These are phyloP conservation scores for Alsophila aescularia DNA, from an alignment of 2,888 invertebrate species.

Conservation along the genomic window DNA sequence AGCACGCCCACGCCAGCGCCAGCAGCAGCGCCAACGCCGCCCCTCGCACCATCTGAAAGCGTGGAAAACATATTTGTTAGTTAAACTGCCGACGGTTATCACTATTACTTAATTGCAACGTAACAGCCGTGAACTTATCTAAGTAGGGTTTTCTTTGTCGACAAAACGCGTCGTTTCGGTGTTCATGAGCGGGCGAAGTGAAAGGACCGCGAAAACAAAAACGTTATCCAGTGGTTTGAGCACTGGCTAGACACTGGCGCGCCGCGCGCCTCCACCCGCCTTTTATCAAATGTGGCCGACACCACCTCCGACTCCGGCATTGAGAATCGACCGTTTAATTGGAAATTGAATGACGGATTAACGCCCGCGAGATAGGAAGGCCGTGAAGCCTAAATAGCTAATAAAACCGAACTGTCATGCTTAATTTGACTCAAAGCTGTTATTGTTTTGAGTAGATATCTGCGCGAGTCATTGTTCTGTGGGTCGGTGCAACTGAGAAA, in stretches of 20 bases:
- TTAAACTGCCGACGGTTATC: slow-evolving; percentile 46
- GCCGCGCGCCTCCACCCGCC: slow-evolving; percentile 75
- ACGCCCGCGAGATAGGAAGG: slow-evolving; percentile 75
- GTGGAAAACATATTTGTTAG: slow-evolving; percentile 71
- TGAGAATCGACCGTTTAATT: slow-evolving; percentile 82
- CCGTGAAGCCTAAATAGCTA: slow-evolving; percentile 72
- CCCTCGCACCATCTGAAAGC: slow-evolving; percentile 84
- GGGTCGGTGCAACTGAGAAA: slow-evolving; percentile 49
- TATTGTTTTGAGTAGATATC: slow-evolving; percentile 44
- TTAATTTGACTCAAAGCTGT: slow-evolving; percentile 45
- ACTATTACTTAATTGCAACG: slow-evolving; percentile 43
- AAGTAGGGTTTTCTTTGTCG: slow-evolving; percentile 69
- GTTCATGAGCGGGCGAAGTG: slow-evolving; percentile 77
- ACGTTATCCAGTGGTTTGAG: slow-evolving; percentile 67
- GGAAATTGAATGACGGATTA: slow-evolving; percentile 81
- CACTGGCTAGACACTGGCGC: slow-evolving; percentile 75
- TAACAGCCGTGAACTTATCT: slow-evolving; percentile 73
- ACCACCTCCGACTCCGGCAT: slow-evolving; percentile 81
- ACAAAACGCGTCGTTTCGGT: slow-evolving; percentile 57
- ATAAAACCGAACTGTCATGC: slow-evolving; percentile 66
- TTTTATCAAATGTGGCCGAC: slow-evolving; percentile 76
- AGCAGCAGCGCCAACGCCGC: slow-evolving; percentile 77
- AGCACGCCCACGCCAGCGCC: slow-evolving; percentile 78
- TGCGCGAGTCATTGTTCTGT: slow-evolving; percentile 38
- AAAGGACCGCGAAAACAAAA: slow-evolving; percentile 79